Percentiles rank a stretch among this genome's conserved stretches.
These are phyloP conservation scores for Eremobia ochroleuca DNA, from an alignment of 2,888 invertebrate species.

Conservation along the genomic window DNA sequence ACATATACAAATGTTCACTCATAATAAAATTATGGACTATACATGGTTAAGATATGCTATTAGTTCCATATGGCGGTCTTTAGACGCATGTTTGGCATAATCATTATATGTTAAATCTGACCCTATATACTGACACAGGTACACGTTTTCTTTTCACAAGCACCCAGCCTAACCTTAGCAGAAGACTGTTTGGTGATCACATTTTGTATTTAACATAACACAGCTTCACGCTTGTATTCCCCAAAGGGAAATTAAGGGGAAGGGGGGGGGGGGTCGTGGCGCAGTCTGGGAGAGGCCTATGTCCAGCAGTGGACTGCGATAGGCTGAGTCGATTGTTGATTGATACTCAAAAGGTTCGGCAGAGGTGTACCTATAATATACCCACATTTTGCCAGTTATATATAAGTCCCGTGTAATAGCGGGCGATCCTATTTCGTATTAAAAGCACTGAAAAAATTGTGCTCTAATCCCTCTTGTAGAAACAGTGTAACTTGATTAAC, in stretches of 20 bases:
- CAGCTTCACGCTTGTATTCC: not conserved
- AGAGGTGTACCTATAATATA: not conserved
- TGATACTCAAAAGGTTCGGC: not conserved
- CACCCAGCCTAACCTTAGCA: not conserved
- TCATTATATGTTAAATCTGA: constrained; percentile 3
- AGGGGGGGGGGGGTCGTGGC: too few relatives aligned
- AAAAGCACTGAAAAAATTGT: not conserved
- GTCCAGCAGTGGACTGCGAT: too few relatives aligned
- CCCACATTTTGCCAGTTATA: not conserved
- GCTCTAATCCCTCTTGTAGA: not conserved
- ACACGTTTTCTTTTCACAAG: not conserved
- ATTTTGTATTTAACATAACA: not conserved
- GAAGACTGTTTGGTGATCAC: too few relatives aligned
- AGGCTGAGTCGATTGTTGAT: too few relatives aligned
- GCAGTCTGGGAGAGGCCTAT: too few relatives aligned
- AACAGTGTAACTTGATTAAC: not conserved
- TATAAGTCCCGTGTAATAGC: not conserved
- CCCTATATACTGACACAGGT: not conserved
- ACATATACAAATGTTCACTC: constrained; percentile 42
- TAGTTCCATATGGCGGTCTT: not conserved
- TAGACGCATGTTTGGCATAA: constrained; percentile 15
- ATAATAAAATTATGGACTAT: constrained; percentile 32
- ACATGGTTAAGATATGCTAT: constrained; percentile 10
- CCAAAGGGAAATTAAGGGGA: too few relatives aligned
- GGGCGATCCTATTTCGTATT: not conserved